These are phyloP conservation scores for Andrena chrysosceles DNA, from an alignment of 2,888 invertebrate genomes.

Conservation along the genomic window DNA sequence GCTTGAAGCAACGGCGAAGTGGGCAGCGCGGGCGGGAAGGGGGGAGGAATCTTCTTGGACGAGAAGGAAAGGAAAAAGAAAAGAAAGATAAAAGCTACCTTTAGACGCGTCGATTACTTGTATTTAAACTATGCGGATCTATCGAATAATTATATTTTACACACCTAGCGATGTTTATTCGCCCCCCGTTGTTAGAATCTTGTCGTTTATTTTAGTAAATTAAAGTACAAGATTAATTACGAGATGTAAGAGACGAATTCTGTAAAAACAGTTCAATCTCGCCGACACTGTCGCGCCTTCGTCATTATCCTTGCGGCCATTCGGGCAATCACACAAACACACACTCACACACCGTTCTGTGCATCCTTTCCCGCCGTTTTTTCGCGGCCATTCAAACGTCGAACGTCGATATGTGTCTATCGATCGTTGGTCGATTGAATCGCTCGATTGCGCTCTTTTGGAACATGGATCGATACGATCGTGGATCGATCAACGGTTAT, in stretches of 20 bases:
- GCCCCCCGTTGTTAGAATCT: constrained; percentile 54
- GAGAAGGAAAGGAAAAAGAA: constrained; percentile 15
- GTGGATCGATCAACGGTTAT: background rate
- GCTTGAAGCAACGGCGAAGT: constrained; percentile 14
- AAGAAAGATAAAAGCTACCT: constrained; percentile 9
- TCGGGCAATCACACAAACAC: constrained; percentile 7
- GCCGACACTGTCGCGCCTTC: constrained; percentile 49
- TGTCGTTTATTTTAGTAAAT: constrained; percentile 64
- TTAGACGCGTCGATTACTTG: constrained; percentile 51
- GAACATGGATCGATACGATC: constrained; percentile 4
- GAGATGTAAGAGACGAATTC: constrained; percentile 37
- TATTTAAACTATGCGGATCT: constrained; percentile 55
- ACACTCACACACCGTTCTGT: constrained; percentile 12
- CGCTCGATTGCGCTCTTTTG: constrained; percentile 14
- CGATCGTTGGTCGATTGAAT: constrained; percentile 8
- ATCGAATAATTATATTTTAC: constrained; percentile 60
- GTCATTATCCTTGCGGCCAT: constrained; percentile 54
- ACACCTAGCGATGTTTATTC: constrained; percentile 49
- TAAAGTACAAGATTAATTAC: constrained; percentile 60
- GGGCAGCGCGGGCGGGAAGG: constrained; percentile 3
- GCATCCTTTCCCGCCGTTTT: constrained; percentile 47
- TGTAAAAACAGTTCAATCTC: constrained; percentile 48
- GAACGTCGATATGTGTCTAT: constrained; percentile 1
- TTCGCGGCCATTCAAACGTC: constrained; percentile 9
- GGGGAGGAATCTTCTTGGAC: background rate